Evolutionary conservation across 2,797 vertebrate genomes (phyloP).

Genomic region (Nannoperca obscura): DNA sequence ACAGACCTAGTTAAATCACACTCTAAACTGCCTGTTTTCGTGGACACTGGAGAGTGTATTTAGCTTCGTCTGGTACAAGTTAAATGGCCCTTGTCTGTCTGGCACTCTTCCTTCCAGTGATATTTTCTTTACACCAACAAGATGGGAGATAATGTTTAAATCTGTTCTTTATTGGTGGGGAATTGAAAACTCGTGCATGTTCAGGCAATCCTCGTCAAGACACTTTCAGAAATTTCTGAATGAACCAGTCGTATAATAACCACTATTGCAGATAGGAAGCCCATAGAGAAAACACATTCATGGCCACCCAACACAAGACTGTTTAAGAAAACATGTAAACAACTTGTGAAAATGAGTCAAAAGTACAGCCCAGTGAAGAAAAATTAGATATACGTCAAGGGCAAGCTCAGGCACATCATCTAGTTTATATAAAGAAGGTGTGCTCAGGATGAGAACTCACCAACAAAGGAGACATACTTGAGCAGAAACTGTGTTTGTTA

Average conservation of each 20-base stretch:
- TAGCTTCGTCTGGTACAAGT: constrained; percentile 77
- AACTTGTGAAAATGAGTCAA: constrained; percentile 54
- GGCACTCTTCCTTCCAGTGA: constrained; percentile 54
- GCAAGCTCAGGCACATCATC: constrained; percentile 42
- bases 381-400: constrained; percentile 41
- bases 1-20: constrained; percentile 77
- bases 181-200: constrained; percentile 56
- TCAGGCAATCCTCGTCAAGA: constrained; percentile 63
- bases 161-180: constrained; percentile 54
- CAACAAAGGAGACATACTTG: neutral
- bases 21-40: constrained; percentile 76
- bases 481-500: neutral
- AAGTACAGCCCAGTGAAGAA: constrained; percentile 46
- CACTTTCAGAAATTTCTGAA: constrained; percentile 66
- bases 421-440: constrained; percentile 41
- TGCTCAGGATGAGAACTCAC: constrained; percentile 6
- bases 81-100: constrained; percentile 79
- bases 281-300: constrained; percentile 52
- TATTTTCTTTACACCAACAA: constrained; percentile 42
- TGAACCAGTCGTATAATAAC: constrained; percentile 66
- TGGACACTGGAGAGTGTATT: constrained; percentile 74
- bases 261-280: constrained; percentile 54
- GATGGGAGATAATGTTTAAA: constrained; percentile 66
- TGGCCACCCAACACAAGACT: constrained; percentile 31
- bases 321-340: constrained; percentile 55